Base-by-base conservation (phyloP, 2,888 invertebrate genomes). In the Loripinus fragilis region DNA sequence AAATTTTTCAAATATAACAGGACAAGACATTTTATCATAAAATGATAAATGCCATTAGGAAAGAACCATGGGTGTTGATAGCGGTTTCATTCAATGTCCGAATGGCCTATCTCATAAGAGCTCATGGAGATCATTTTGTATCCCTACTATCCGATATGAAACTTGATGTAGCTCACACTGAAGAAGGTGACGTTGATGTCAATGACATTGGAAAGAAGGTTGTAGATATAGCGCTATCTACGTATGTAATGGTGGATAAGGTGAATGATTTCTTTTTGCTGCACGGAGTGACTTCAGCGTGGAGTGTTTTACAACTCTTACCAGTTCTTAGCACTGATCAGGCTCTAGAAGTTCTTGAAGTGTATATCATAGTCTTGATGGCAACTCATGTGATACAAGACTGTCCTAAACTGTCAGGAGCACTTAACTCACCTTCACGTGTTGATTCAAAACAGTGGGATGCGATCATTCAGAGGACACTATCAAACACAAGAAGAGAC, bases 261-360 rank as follows among this genome's bases (percentile, higher is more conserved):
- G 65, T 35, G 50, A 82, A 85, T 50, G 73, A 85, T 48, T 85
- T 85, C 71, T 80, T 85, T 64, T 64, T 85, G 10, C 72, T 85
- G 10, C 85, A 85, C 48, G 81, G 85, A 28, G 80, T 85, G 3
- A 85, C 85, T 15, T 74, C 74, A 33, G 75, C 80, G 5, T 85
- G 82, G 81, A 55, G 75, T 0, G 33, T 85, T 7, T 28, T 68
- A 28, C 74, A 80, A 41, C 64, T 85, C 0, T 52, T 85, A 3
- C 78, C 78, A 0, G 5, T 80, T 8, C 48, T 85, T 20, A 66
- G 48, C n/a, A 38, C 38, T 23, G 50, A 68, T 20, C 76, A 82
- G 65, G 82, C 68, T 7, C 15, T 85, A 1, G 71, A 76, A n/a
- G 60, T 69, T 20, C 28, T 80, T 30, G 65, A 76, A 25, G 70